These are phyloP conservation scores for Helicoverpa assulta DNA, from an alignment of 2,888 invertebrate genomes.

Conservation along the genomic window DNA sequence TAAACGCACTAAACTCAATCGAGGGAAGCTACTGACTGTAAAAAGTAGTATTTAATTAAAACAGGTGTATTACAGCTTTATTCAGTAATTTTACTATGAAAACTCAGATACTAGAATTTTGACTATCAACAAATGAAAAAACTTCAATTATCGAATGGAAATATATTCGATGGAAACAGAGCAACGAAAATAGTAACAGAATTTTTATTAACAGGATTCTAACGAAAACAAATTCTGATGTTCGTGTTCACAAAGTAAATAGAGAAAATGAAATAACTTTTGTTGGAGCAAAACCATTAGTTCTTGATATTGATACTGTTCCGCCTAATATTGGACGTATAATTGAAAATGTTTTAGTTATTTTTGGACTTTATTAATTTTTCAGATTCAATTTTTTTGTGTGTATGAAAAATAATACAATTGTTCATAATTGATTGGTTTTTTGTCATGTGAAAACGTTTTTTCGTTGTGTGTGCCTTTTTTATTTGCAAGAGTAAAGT, in stretches of 20 bases:
- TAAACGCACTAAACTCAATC: too few relatives aligned
- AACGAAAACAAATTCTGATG: slow-evolving; percentile 20
- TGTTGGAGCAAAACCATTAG: slow-evolving; percentile 39
- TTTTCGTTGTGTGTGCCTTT: too few relatives aligned
- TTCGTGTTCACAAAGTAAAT: slow-evolving; percentile 32
- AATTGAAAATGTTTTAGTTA: slow-evolving; percentile 23
- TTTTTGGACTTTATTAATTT: slow-evolving; percentile 16
- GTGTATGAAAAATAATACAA: background rate
- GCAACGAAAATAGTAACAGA: background rate
- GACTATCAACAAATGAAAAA: background rate
- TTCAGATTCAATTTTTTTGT: slow-evolving; percentile 3
- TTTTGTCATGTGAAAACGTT: too few relatives aligned
- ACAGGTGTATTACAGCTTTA: too few relatives aligned
- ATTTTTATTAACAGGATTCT: slow-evolving; percentile 1
- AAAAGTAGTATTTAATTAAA: too few relatives aligned
- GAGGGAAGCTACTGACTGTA: too few relatives aligned
- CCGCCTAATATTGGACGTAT: slow-evolving; percentile 21
- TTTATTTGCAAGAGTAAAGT: too few relatives aligned
- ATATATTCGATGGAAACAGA: background rate
- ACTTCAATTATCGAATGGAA: background rate
- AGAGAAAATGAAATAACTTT: slow-evolving; percentile 50
- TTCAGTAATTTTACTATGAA: too few relatives aligned
- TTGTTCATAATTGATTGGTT: too few relatives aligned
- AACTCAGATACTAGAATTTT: too few relatives aligned
- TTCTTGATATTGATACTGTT: slow-evolving; percentile 30